phyloP scores from a whole-genome alignment of 2,797 vertebrate genomes.

The Heterohyrax brucei region DNA sequence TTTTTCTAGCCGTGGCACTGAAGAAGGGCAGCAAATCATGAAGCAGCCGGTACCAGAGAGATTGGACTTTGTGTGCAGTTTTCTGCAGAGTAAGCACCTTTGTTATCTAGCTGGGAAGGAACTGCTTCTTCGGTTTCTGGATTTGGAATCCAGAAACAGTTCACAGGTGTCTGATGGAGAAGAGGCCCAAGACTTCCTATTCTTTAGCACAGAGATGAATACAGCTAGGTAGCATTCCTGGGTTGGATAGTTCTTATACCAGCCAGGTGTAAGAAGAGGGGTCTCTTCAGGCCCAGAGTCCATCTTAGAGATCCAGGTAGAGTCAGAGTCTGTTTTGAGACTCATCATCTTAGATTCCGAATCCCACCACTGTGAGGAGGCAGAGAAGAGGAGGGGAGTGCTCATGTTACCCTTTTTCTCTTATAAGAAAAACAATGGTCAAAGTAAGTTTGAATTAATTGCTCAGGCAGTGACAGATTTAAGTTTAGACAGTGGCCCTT shows the following conservation, averaged over 20 bases:
- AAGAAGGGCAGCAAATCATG: constrained; percentile 84
- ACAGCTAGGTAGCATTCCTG: neutral
- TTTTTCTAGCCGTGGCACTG: constrained; percentile 91
- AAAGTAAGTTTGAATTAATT: constrained; percentile 38
- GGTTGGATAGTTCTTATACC: neutral
- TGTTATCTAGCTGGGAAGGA: constrained; percentile 30
- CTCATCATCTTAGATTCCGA: neutral
- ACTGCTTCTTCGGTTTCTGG: constrained; percentile 31
- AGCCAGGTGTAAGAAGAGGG: neutral
- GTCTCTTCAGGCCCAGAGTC: constrained; percentile 3
- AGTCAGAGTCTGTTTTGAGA: neutral
- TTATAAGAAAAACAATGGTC: constrained; percentile 37
- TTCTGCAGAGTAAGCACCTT: constrained; percentile 93
- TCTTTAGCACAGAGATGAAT: neutral
- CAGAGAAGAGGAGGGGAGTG: neutral
- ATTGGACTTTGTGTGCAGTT: constrained; percentile 90
- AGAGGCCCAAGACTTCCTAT: neutral
- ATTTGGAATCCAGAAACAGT: neutral
- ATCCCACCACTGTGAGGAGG: neutral
- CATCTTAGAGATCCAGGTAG: neutral
- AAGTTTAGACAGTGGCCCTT: constrained; percentile 16
- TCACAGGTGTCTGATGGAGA: constrained; percentile 4
- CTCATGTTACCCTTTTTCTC: neutral
- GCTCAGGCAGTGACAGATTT: constrained; percentile 1
- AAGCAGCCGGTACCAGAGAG: constrained; percentile 89